Conservation (phyloP, 2,113 vertebrate species). For the Cromileptes altivelis region DNA sequence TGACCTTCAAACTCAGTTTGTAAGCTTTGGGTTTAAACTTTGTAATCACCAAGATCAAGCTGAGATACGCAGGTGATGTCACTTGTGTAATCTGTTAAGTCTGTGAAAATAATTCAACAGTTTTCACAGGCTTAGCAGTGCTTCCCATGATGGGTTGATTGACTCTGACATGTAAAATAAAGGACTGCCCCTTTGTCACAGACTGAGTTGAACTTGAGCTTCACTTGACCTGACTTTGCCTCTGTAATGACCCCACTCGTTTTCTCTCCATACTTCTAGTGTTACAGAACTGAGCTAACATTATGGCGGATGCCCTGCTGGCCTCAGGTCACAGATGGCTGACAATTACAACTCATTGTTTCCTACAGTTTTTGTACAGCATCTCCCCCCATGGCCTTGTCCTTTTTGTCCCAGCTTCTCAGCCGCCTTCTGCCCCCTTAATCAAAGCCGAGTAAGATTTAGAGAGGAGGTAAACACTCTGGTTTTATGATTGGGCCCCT, state of each 20-base stretch:
- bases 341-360: conserved; percentile 74
- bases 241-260: conserved; percentile 47
- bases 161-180: conserved; percentile 21
- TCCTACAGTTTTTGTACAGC: conserved; percentile 44
- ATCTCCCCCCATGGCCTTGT: conserved; percentile 30
- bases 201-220: conserved; percentile 21
- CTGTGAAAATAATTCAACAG: not conserved
- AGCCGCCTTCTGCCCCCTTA: conserved; percentile 68
- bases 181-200: not conserved
- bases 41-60: not conserved
- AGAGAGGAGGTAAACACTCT: conserved; percentile 81
- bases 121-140: not conserved
- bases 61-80: not conserved
- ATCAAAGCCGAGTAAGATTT: conserved; percentile 80
- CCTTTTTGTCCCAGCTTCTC: conserved; percentile 50
- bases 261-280: conserved; percentile 36
- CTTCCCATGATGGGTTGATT: not conserved
- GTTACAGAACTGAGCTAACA: conserved; percentile 46
- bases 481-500: conserved; percentile 85
- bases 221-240: conserved; percentile 51
- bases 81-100: not conserved
- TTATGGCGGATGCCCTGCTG: conserved; percentile 41
- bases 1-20: not conserved
- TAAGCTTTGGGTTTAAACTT: not conserved
- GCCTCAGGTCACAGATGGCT: conserved; percentile 64